Evolutionary conservation across 2,113 vertebrate species (phyloP).

Genomic region (Murina feae): DNA sequence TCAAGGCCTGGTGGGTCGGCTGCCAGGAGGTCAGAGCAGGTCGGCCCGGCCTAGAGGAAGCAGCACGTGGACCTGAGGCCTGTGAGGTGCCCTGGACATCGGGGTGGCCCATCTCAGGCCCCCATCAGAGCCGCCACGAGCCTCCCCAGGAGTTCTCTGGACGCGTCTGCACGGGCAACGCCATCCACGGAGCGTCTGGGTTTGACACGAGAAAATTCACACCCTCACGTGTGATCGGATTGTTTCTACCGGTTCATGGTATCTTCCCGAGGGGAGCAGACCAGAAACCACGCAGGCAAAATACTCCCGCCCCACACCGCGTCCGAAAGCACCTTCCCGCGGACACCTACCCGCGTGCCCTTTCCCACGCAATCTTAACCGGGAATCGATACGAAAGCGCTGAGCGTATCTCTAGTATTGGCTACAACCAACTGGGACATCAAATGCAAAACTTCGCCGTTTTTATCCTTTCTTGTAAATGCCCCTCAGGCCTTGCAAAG

Average conservation of each 20-base stretch:
- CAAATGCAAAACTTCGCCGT: neutral
- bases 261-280: neutral
- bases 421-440: neutral
- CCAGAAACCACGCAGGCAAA: neutral
- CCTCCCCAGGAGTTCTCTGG: neutral
- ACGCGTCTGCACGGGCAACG: neutral
- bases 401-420: neutral
- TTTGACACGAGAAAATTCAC: neutral
- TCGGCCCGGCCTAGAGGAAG: fast-evolving
- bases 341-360: neutral
- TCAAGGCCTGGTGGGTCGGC: neutral
- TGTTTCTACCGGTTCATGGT: neutral
- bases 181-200: neutral
- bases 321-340: neutral
- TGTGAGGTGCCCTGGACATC: neutral
- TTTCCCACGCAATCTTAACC: neutral
- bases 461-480: neutral
- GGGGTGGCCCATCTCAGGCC: too few relatives aligned
- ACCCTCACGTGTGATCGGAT: neutral
- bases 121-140: neutral
- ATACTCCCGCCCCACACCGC: neutral
- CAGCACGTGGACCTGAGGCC: neutral
- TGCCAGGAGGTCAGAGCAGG: neutral
- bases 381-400: neutral
- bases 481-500: neutral